Percentiles rank a stretch among this genome's conserved stretches.
phyloP scores from a whole-genome alignment of 2,113 vertebrate genomes.

The Istiophorus platypterus region DNA sequence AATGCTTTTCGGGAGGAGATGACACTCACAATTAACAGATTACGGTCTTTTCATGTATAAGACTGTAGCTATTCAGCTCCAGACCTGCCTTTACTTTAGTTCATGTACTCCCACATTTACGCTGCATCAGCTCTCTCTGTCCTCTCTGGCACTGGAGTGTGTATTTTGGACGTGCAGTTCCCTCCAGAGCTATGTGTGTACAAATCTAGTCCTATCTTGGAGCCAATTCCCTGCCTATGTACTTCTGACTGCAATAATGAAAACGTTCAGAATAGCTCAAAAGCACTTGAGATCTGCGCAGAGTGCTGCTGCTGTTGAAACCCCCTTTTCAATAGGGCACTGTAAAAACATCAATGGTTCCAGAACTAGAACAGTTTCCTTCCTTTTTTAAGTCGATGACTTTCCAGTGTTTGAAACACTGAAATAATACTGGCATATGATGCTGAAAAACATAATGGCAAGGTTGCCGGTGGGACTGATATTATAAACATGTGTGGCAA shows the following conservation, averaged over 20 bases:
- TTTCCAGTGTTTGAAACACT: conserved; percentile 21
- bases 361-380: conserved; percentile 37
- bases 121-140: conserved; percentile 61
- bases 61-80: not conserved
- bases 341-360: conserved; percentile 18
- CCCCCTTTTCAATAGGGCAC: conserved; percentile 20
- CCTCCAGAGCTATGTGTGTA: conserved; percentile 24
- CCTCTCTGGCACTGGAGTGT: conserved; percentile 55
- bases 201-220: conserved; percentile 29
- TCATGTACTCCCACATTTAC: conserved; percentile 43
- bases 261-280: conserved; percentile 32
- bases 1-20: not conserved
- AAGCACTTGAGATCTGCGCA: not conserved
- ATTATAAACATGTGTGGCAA: conserved; percentile 29
- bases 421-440: conserved; percentile 30
- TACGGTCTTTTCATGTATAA: not conserved
- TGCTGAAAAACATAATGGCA: conserved; percentile 44
- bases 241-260: conserved; percentile 19
- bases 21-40: not conserved
- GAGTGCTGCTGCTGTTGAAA: conserved; percentile 21
- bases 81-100: conserved; percentile 2
- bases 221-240: conserved; percentile 23
- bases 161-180: conserved; percentile 60
- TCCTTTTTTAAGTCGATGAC: conserved; percentile 23
- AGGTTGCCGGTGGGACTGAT: conserved; percentile 11